These are phyloP conservation scores for Apamea anceps DNA, from an alignment of 2,888 invertebrate species.

Conservation along the genomic window DNA sequence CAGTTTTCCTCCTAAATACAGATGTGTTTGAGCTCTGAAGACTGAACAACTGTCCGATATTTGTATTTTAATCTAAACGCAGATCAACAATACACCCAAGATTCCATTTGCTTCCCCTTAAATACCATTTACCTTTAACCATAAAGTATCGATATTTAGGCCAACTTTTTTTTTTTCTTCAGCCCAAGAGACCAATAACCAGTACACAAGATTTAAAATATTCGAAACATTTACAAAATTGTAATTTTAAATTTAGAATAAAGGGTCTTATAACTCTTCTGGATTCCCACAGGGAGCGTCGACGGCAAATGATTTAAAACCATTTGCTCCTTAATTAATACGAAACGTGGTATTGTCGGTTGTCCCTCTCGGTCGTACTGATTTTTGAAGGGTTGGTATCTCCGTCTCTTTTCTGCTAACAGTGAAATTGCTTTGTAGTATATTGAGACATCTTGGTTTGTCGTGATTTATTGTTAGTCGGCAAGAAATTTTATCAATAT, in stretches of 20 bases:
- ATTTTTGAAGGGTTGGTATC: slow-evolving; percentile 50
- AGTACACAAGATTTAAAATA: slow-evolving; percentile 81
- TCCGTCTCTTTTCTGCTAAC: slow-evolving; percentile 73
- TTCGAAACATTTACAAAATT: slow-evolving; percentile 87
- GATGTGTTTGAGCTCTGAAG: background rate
- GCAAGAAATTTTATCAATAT: slow-evolving; percentile 87
- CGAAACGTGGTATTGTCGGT: slow-evolving; percentile 75
- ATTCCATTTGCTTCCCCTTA: slow-evolving; percentile 4
- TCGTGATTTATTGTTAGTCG: slow-evolving; percentile 84
- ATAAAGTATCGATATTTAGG: slow-evolving; percentile 65
- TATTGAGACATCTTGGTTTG: slow-evolving; percentile 88
- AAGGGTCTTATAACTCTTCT: slow-evolving; percentile 88
- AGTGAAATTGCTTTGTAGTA: slow-evolving; percentile 80
- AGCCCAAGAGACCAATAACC: slow-evolving; percentile 82
- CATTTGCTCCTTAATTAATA: slow-evolving; percentile 88
- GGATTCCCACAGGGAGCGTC: slow-evolving; percentile 89
- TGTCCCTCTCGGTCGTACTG: slow-evolving; percentile 76
- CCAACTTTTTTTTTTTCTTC: slow-evolving; percentile 64
- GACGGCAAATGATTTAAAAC: slow-evolving; percentile 89
- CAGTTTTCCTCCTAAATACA: no score
- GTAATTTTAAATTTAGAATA: slow-evolving; percentile 90
- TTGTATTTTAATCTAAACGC: slow-evolving; percentile 8
- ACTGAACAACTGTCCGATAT: background rate
- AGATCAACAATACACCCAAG: slow-evolving; percentile 8
- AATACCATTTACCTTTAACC: slow-evolving; percentile 44